Evolutionary conservation across 2,888 invertebrate genomes (phyloP), one percentile per base, ranked within the genome.

Genomic region (Heteromyza rotundicornis): DNA sequence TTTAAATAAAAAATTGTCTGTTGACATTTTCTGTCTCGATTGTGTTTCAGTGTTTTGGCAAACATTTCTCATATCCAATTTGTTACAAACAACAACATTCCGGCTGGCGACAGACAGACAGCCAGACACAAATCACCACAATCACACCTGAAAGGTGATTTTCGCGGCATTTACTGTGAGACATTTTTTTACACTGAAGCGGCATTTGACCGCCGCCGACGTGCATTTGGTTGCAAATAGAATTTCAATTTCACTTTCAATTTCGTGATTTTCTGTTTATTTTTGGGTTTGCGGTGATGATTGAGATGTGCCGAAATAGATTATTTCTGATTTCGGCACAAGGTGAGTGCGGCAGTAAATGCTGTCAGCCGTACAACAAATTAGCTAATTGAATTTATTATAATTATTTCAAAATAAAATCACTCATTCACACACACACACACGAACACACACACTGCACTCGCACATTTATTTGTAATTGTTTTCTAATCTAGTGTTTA

Each of bases 61-160:
- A 10, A 2, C 3, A n/a, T n/a, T 10, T n/a, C 14, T 10, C 40
- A 40, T 10, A 10, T 27, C 7, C 40, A n/a, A 40, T 40, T 40
- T 40, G 40, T 40, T 10, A n/a, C 40, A 40, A 40, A 40, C 40
- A 40, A 40, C 40, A 40, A 40, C 16, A 40, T 27, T 27, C 27
- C 27, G 5, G 27, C 27, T 27, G 27, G 7, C 10, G 27, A 27
- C 40, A 40, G 40, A 40, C 40, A 40, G n/a, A 40, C 40, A 40
- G 40, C 5, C 27, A 44, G 53, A 59, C 53, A 53, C 20, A 53
- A 23, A 32, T 40, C 40, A 50, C 12, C 22, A 17, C n/a, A 40
- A n/a, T 53, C 66, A 62, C 70, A 73, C 73, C 73, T 73, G 73
- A 74, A 70, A 73, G 74, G 74, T 74, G 72, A 69, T 73, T 72